Evolutionary conservation across 2,113 vertebrate species (phyloP), one percentile per base, ranked within the genome.

Genomic region (Colaptes auratus): DNA sequence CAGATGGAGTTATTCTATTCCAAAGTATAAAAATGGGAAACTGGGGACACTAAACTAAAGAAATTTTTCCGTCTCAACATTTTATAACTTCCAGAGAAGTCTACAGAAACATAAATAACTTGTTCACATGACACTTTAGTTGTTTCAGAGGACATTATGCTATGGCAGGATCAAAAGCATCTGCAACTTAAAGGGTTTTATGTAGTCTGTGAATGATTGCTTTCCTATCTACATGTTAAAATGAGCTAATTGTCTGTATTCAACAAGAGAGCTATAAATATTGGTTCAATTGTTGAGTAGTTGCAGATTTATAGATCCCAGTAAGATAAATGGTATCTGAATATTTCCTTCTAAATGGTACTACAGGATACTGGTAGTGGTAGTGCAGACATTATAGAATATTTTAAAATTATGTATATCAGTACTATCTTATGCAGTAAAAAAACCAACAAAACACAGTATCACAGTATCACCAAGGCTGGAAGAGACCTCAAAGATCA

Each of bases 201-300:
- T 92, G 89, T 94, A 88, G 85, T 87, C 80, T 71, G 48, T 94
- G 67, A 96, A 90, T 80, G 85, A 95, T 66, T 95, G 5, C 60
- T 92, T 93, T 79, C 12, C 36, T 94, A 92, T 52, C n/a, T 84
- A 4, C 55, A 27, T 67, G 44, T 86, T 76, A 88, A 30, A 93
- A 86, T 73, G 42, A 94, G 36, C 16, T 93, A 81, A 60, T 91
- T 93, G 83, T 61, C 76, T 93, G 16, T 59, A 60, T 84, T 91
- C 60, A 69, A 80, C 18, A 66, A 82, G 12, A 80, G 27, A 82
- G 25, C 21, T 80, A 77, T 95, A 92, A 92, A 94, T 94, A 92
- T 33, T 67, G 17, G 20, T 69, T 89, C 61, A 69, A 2, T 84
- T 94, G 35, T 75, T 86, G 90, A 86, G 53, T 31, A 65, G 35